These are phyloP conservation scores for Martes martes DNA, from an alignment of 2,113 vertebrate genomes.

Conservation along the genomic window DNA sequence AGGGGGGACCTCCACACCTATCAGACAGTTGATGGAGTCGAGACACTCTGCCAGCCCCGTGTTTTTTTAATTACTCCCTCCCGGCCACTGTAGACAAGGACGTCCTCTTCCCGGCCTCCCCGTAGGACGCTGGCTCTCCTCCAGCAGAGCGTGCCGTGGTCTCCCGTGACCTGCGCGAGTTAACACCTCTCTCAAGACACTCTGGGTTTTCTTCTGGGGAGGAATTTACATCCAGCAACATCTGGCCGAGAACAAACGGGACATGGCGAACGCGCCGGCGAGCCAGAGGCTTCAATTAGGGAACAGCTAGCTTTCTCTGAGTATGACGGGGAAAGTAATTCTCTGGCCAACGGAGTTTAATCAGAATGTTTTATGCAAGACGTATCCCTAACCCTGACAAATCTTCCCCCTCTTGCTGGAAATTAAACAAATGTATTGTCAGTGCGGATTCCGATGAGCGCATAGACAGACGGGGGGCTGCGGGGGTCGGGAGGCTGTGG, in stretches of 20 bases:
- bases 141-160: background rate
- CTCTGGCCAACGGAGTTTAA: slow-evolving; percentile 68
- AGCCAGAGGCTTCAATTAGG: slow-evolving; percentile 55
- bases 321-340: slow-evolving; percentile 20
- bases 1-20: background rate
- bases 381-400: slow-evolving; percentile 65
- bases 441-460: slow-evolving; percentile 15
- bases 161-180: accelerated
- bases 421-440: slow-evolving; percentile 72
- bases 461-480: slow-evolving; percentile 17
- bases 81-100: background rate
- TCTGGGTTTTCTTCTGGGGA: background rate
- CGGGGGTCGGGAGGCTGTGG: accelerated
- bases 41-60: background rate
- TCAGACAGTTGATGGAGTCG: accelerated
- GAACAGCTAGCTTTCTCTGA: background rate
- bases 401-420: slow-evolving; percentile 70
- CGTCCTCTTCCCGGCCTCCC: background rate
- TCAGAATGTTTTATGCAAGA: slow-evolving; percentile 77
- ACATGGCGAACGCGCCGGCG: background rate
- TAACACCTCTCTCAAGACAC: slow-evolving; percentile 35
- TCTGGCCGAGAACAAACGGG: background rate
- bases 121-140: background rate
- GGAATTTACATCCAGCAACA: background rate
- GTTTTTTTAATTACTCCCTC: background rate